Evolutionary conservation across 2,888 invertebrate genomes (phyloP).

Genomic region (Dryobotodes eremita): DNA sequence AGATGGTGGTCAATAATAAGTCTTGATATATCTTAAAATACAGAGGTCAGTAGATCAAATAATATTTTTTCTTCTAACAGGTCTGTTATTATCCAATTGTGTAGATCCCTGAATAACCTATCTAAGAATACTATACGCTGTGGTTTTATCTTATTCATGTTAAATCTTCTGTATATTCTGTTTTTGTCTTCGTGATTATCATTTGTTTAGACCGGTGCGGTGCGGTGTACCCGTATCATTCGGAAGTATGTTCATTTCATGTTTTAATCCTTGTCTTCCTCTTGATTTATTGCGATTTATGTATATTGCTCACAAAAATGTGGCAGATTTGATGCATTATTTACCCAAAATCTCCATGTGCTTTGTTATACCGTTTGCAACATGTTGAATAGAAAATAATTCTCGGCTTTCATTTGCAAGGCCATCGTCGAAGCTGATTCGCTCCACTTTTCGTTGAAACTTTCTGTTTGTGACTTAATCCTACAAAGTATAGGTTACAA

Average conservation of each 20-base stretch:
- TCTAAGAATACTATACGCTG: background rate
- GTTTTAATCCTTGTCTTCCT: background rate
- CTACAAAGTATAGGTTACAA: constrained; percentile 51
- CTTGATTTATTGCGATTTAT: background rate
- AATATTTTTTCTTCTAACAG: constrained; percentile 5
- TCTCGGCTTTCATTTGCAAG: constrained; percentile 78
- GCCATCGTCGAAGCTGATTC: constrained; percentile 72
- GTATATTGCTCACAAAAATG: background rate
- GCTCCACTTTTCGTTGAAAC: constrained; percentile 79
- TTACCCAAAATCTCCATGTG: constrained; percentile 1
- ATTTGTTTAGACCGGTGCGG: background rate
- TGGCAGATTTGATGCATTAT: background rate
- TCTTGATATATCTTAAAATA: constrained; percentile 15
- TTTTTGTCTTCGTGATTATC: background rate
- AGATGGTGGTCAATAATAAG: constrained; percentile 27
- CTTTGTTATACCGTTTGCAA: constrained; percentile 46
- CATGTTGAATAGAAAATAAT: constrained; percentile 72
- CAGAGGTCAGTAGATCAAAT: constrained; percentile 26
- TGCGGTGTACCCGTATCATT: background rate
- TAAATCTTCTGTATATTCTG: no score
- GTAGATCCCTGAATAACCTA: background rate
- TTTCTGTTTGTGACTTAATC: constrained; percentile 75
- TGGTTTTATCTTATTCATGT: background rate
- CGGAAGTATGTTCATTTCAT: background rate
- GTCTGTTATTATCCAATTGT: constrained; percentile 37